Percentiles rank a stretch among this genome's conserved stretches.
Evolutionary conservation across 1,140 invertebrate genomes (phyloP).

Genomic region (Zaprionus davidi): DNA sequence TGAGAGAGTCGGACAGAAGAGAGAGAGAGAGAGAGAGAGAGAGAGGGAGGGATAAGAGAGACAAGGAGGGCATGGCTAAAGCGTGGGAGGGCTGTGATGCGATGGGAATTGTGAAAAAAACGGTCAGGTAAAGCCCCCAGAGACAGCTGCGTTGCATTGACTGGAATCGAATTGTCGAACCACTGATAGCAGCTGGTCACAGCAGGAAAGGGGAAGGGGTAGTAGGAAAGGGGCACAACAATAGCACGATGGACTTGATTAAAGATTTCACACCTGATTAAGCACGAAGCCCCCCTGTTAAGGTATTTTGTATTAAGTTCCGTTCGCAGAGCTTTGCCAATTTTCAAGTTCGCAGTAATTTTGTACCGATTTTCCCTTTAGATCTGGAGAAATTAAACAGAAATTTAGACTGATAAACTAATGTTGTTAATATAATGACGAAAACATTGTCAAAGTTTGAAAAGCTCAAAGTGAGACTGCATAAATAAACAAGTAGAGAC

Average conservation of each 20-base stretch:
- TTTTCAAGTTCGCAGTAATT: conserved; percentile 57
- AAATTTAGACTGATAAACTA: not conserved
- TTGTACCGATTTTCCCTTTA: conserved; percentile 12
- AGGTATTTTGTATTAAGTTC: conserved; percentile 4
- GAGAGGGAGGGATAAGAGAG: not conserved
- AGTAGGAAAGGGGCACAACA: not conserved
- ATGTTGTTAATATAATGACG: not conserved
- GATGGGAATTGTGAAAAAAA: conserved; percentile 53
- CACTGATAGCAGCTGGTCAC: conserved; percentile 48
- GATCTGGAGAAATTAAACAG: not conserved
- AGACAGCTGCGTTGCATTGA: conserved; percentile 69
- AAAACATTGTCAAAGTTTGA: too few species aligned
- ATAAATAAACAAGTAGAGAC: too few species aligned
- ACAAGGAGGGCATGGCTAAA: conserved; percentile 8
- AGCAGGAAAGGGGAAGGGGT: not conserved
- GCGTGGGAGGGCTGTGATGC: conserved; percentile 62
- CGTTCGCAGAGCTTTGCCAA: conserved; percentile 34
- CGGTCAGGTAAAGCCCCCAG: conserved; percentile 56
- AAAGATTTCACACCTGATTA: conserved; percentile 80
- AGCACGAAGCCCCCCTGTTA: conserved; percentile 34
- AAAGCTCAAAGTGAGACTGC: too few species aligned
- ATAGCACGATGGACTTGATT: conserved; percentile 54
- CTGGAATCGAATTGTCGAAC: conserved; percentile 48
- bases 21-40: not conserved
- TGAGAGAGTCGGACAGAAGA: not conserved